Conservation (phyloP, 2,797 vertebrate species). For the Pipistrellus pipistrellus region DNA sequence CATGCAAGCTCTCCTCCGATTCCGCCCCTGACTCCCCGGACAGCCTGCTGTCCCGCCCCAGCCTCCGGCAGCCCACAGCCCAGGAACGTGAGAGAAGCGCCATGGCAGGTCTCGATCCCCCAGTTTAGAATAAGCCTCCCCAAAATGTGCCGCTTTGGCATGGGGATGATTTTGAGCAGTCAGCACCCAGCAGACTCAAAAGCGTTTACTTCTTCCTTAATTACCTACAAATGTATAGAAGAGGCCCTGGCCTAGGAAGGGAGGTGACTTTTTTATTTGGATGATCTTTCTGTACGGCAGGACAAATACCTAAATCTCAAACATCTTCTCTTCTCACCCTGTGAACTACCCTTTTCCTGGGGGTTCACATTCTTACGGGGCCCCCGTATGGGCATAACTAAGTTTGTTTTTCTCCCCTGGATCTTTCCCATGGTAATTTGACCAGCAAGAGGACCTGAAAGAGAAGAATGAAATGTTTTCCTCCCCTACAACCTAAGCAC, state of each 20-base stretch:
- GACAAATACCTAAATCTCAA: neutral
- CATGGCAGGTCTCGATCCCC: neutral
- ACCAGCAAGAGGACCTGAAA: neutral
- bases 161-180: neutral
- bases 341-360: neutral
- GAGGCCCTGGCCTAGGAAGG: neutral
- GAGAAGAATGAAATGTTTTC: neutral
- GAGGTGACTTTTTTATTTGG: neutral
- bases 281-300: neutral
- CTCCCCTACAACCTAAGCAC: neutral
- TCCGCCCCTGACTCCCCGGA: neutral
- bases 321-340: neutral
- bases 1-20: neutral
- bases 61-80: neutral
- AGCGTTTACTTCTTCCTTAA: neutral
- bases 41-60: neutral
- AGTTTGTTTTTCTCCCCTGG: neutral
- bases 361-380: neutral
- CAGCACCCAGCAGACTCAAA: neutral
- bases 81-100: neutral
- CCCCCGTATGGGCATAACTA: neutral
- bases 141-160: neutral
- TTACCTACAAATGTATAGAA: neutral
- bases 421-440: neutral
- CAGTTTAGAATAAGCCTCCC: too few relatives aligned